phyloP scores from a whole-genome alignment of 2,113 vertebrate genomes.

The Crotalus helleri region DNA sequence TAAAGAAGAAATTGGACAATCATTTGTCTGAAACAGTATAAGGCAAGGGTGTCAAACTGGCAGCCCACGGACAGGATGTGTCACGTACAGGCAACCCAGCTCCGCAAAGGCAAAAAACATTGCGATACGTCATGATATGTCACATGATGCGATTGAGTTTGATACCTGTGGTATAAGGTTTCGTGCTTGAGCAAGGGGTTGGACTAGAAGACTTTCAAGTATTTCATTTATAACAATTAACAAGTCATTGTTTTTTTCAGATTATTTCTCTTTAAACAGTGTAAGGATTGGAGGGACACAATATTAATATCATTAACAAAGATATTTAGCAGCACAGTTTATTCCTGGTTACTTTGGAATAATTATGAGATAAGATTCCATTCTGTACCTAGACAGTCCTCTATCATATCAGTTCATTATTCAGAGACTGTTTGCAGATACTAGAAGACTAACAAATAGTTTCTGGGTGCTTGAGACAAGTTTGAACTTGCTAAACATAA shows the following conservation, averaged over 20 bases:
- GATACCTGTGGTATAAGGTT: too few species aligned
- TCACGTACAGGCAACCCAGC: too few species aligned
- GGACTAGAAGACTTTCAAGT: neutral
- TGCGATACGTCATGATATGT: too few species aligned
- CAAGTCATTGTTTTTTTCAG: neutral
- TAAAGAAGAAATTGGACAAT: too few species aligned
- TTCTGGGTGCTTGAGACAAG: conserved; percentile 27
- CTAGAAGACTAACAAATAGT: conserved; percentile 10
- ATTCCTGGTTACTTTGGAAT: neutral
- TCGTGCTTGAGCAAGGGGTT: neutral
- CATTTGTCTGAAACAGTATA: too few species aligned
- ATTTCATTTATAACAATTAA: neutral
- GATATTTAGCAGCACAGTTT: neutral
- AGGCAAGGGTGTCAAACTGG: too few species aligned
- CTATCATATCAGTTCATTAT: neutral
- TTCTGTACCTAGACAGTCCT: neutral
- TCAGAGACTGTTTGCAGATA: conserved; percentile 38
- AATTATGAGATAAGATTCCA: neutral
- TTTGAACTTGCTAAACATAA: conserved; percentile 16
- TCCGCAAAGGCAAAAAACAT: too few species aligned
- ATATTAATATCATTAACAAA: neutral
- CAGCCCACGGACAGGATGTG: too few species aligned
- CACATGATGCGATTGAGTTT: too few species aligned
- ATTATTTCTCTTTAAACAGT: neutral
- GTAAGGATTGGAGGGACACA: neutral